Percentiles rank a stretch among this genome's conserved stretches.
Evolutionary conservation across 1,140 invertebrate genomes (phyloP).

Genomic region (Bicyclus anynana): DNA sequence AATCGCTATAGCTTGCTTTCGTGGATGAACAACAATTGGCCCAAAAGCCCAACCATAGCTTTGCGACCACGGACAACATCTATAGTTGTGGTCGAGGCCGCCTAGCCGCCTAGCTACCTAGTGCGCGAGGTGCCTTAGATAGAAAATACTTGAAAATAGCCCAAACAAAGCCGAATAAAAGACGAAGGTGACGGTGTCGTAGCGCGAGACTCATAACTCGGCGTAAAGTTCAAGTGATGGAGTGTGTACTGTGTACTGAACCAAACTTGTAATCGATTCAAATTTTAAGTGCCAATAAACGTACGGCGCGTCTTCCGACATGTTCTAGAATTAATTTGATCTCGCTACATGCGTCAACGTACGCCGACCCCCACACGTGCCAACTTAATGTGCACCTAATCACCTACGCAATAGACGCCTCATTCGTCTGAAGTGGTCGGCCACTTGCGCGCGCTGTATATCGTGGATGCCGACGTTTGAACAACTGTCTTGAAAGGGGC

Average conservation of each 20-base stretch:
- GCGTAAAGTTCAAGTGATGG: neutral
- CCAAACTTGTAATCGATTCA: constrained; percentile 5
- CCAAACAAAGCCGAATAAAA: too few relatives aligned
- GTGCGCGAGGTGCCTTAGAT: too few relatives aligned
- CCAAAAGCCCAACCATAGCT: too few relatives aligned
- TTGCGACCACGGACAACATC: too few relatives aligned
- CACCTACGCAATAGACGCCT: neutral
- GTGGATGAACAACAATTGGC: too few relatives aligned
- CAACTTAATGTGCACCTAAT: neutral
- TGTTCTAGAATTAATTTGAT: constrained; percentile 23
- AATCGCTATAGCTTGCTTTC: too few relatives aligned
- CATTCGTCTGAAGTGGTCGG: neutral
- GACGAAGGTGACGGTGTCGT: too few relatives aligned
- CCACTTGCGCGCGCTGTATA: neutral
- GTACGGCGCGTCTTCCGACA: constrained; percentile 11
- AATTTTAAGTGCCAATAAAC: constrained; percentile 21
- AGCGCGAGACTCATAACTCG: too few relatives aligned
- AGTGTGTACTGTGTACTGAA: neutral
- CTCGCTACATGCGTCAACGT: constrained; percentile 12
- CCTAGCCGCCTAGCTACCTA: too few relatives aligned
- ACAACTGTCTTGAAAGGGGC: constrained; percentile 19
- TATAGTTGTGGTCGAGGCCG: too few relatives aligned
- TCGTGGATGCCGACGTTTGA: constrained; percentile 15
- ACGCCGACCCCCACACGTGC: neutral
- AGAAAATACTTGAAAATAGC: too few relatives aligned